phyloP scores from a whole-genome alignment of 2,797 vertebrate species.

The Pitangus sulphuratus region DNA sequence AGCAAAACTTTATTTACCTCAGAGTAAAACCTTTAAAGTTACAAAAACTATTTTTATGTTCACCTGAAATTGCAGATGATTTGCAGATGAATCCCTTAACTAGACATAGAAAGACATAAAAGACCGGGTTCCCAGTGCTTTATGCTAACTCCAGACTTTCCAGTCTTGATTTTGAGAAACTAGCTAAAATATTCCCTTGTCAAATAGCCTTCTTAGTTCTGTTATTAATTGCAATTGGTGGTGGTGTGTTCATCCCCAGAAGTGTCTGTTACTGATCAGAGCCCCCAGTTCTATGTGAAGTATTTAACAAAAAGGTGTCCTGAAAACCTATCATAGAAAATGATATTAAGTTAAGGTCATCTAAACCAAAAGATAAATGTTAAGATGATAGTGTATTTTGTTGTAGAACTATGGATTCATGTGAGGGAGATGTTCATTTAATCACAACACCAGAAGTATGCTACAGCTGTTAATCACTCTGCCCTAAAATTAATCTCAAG shows the following conservation, averaged over 20 bases:
- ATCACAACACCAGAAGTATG: not conserved
- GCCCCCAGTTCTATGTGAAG: not conserved
- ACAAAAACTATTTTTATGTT: not conserved
- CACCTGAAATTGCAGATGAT: not conserved
- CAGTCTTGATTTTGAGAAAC: not conserved
- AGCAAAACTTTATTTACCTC: not conserved
- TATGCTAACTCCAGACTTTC: not conserved
- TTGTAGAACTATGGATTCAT: not conserved
- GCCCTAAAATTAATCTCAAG: not conserved
- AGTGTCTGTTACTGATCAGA: not conserved
- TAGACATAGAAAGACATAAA: accelerated
- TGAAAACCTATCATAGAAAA: not conserved
- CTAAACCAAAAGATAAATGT: not conserved
- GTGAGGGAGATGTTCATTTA: not conserved
- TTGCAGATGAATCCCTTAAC: not conserved
- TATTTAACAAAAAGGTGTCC: not conserved
- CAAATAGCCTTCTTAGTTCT: not conserved
- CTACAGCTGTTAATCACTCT: not conserved
- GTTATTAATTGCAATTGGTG: not conserved
- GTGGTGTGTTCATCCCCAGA: not conserved
- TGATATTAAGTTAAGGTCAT: not conserved
- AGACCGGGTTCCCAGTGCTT: not conserved
- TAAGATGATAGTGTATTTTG: not conserved
- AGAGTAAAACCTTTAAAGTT: not conserved
- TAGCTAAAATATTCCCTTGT: not conserved